A percentile compares a stretch with the other conserved stretches of the same genome.
Conservation (phyloP, 2,797 vertebrate genomes). For the Agapornis canus region DNA sequence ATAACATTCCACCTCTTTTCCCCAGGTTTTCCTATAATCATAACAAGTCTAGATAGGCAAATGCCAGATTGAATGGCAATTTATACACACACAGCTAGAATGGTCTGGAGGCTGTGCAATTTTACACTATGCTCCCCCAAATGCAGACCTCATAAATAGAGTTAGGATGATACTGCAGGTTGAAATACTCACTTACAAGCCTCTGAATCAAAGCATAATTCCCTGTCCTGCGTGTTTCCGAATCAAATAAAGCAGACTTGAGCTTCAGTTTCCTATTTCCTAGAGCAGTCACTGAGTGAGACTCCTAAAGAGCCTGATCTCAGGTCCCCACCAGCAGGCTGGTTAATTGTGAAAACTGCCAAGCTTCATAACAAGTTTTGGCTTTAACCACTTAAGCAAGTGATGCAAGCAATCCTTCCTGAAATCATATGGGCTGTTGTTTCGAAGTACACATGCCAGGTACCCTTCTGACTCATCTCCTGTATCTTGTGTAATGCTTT, state of each 20-base stretch:
- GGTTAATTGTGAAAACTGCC: not conserved
- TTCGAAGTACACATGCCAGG: not conserved
- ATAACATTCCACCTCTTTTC: not conserved
- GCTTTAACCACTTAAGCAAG: not conserved
- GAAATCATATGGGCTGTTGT: not conserved
- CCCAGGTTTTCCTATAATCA: not conserved
- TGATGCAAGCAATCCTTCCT: not conserved
- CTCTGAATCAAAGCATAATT: not conserved
- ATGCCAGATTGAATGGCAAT: rapidly evolving
- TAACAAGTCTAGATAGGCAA: not conserved
- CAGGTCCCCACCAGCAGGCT: not conserved
- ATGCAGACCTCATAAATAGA: rapidly evolving
- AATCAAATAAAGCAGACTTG: not conserved
- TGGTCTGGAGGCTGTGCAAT: not conserved
- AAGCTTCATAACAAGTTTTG: not conserved
- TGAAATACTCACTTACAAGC: not conserved
- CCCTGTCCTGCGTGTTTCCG: not conserved
- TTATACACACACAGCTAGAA: rapidly evolving
- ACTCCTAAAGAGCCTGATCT: not conserved
- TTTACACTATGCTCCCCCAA: rapidly evolving
- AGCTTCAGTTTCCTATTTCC: not conserved
- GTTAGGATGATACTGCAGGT: not conserved
- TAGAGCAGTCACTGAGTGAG: not conserved
- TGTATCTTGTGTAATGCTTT: not conserved
- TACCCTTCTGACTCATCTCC: not conserved